Evolutionary conservation across 2,888 invertebrate genomes (phyloP).

Genomic region (Tiliacea aurago): DNA sequence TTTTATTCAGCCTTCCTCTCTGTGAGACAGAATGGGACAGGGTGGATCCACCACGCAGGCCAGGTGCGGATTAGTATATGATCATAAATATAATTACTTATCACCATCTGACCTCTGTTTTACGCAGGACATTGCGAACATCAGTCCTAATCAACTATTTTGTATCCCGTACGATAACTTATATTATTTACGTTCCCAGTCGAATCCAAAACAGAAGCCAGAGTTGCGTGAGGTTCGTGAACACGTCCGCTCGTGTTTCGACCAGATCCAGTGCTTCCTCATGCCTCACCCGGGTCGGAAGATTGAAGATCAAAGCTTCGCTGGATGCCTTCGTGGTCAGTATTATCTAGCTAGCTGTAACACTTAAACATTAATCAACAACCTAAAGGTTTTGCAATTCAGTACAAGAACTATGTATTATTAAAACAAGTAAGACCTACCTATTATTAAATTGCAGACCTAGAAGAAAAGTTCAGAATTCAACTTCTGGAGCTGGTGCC

Average conservation of each 20-base stretch:
- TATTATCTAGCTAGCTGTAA: not conserved
- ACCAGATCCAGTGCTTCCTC: slow-evolving; percentile 97
- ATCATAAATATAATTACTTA: not conserved
- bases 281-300: slow-evolving; percentile 99
- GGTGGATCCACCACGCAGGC: not conserved
- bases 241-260: slow-evolving; percentile 98
- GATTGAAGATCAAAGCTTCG: slow-evolving; percentile 97
- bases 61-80: not conserved
- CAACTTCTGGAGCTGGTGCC: slow-evolving; percentile 96
- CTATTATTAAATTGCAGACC: slow-evolving; percentile 91
- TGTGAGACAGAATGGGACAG: not conserved
- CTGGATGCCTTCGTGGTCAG: slow-evolving; percentile 94
- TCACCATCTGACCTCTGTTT: not conserved
- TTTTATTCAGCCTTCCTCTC: too few species aligned
- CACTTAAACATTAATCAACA: not conserved
- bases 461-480: slow-evolving; percentile 96
- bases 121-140: not conserved
- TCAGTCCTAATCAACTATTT: not conserved
- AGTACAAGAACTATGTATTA: not conserved
- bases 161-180: not conserved
- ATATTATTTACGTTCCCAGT: slow-evolving; percentile 74
- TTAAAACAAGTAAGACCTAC: not conserved
- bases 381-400: not conserved
- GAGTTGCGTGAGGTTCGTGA: slow-evolving; percentile 97
- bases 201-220: slow-evolving; percentile 96